A percentile compares a stretch with the other conserved stretches of the same genome.
These are phyloP conservation scores for Rhodophaea formosa DNA, from an alignment of 2,888 invertebrate genomes.

Conservation along the genomic window DNA sequence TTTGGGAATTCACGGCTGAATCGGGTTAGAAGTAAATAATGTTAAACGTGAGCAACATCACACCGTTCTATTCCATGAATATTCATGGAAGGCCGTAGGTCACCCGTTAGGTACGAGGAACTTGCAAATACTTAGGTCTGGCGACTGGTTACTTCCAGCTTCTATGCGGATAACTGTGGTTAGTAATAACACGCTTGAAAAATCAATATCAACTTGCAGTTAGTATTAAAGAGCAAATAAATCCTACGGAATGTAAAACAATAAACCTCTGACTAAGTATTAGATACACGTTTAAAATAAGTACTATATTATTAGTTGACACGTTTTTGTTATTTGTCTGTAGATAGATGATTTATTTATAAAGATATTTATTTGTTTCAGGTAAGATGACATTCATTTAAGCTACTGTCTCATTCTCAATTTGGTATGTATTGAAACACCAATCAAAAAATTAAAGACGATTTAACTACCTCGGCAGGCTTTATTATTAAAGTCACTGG, in stretches of 20 bases:
- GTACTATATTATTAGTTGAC: neutral
- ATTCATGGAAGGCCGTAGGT: neutral
- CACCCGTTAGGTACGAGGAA: neutral
- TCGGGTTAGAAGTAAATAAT: constrained; percentile 8
- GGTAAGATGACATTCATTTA: neutral
- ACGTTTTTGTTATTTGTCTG: neutral
- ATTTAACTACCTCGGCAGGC: neutral
- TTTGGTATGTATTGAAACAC: no score
- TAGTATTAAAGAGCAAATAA: no score
- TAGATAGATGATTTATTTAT: neutral
- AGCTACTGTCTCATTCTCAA: neutral
- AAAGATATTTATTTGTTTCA: neutral
- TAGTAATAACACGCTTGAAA: neutral
- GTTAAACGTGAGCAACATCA: neutral
- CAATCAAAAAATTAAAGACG: neutral
- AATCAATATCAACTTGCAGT: neutral
- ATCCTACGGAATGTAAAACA: no score
- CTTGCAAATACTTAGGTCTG: neutral
- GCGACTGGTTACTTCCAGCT: neutral
- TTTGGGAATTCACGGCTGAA: neutral
- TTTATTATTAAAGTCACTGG: no score
- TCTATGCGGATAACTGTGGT: neutral
- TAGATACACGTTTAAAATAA: no score
- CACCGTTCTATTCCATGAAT: constrained; percentile 1
- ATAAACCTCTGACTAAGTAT: no score